phyloP scores from a whole-genome alignment of 2,888 invertebrate genomes.

The Cordylochernes scorpioides region DNA sequence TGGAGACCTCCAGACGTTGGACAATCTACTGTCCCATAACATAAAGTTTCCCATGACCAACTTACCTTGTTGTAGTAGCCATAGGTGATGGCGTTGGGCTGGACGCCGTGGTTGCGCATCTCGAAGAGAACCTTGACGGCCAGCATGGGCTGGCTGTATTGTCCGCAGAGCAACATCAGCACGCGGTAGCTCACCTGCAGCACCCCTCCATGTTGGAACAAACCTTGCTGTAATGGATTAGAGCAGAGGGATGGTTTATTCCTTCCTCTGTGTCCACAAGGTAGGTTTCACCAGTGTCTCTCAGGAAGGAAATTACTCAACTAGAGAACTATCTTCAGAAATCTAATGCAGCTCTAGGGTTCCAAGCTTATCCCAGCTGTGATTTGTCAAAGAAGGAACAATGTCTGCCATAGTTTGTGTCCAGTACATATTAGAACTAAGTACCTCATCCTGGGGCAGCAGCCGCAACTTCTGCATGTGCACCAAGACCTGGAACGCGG shows the following conservation, averaged over 20 bases:
- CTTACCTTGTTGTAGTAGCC: constrained; percentile 46
- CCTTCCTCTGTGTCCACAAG: no score
- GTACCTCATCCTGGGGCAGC: constrained; percentile 59
- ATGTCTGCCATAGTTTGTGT: neutral
- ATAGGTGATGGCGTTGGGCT: constrained; percentile 91
- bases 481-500: constrained; percentile 60
- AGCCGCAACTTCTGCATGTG: constrained; percentile 59
- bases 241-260: no score
- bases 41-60: no score
- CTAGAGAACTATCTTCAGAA: neutral
- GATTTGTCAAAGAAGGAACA: neutral
- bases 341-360: no score
- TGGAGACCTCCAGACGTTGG: no score
- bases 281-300: no score
- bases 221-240: no score
- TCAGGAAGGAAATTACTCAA: no score
- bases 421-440: constrained; percentile 3
- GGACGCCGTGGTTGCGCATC: constrained; percentile 74
- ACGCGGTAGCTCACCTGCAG: constrained; percentile 91
- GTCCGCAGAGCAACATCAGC: constrained; percentile 92
- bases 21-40: no score
- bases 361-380: neutral
- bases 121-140: constrained; percentile 59
- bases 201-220: no score
- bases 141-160: constrained; percentile 68